Percentiles rank a stretch among this genome's conserved stretches.
Evolutionary conservation across 2,113 vertebrate species (phyloP).

Genomic region (Lanius collurio): DNA sequence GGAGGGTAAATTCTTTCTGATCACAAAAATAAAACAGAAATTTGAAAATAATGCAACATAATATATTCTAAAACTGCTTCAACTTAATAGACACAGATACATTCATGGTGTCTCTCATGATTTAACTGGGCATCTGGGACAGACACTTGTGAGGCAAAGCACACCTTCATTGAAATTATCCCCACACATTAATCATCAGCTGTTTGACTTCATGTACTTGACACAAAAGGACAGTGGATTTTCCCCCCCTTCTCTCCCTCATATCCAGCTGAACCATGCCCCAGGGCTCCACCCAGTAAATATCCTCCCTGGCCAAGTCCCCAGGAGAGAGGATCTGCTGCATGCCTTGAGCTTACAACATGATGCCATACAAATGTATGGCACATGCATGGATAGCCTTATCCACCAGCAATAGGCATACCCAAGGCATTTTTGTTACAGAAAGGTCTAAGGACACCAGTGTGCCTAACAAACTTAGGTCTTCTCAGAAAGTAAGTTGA

Average conservation of each 20-base stretch:
- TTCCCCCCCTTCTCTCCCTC: accelerated
- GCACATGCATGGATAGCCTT: background rate
- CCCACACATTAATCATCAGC: background rate
- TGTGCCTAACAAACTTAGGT: background rate
- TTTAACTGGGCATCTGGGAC: background rate
- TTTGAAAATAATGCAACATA: background rate
- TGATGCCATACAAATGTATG: background rate
- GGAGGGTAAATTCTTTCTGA: background rate
- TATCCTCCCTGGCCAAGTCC: background rate
- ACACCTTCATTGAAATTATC: background rate
- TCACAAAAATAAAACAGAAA: background rate
- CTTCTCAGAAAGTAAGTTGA: background rate
- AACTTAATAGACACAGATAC: background rate
- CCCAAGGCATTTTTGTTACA: background rate
- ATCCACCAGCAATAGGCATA: background rate
- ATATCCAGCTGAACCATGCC: background rate
- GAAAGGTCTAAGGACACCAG: background rate
- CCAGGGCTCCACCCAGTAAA: background rate
- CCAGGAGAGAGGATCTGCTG: background rate
- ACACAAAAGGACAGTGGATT: background rate
- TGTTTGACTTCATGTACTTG: background rate
- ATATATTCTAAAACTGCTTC: background rate
- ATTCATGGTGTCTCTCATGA: background rate
- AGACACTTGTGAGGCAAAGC: background rate
- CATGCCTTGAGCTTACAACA: background rate